A percentile compares a stretch with the other conserved stretches of the same genome.
Conservation (phyloP, 2,797 vertebrate species). For the Aulostomus chinensis region DNA sequence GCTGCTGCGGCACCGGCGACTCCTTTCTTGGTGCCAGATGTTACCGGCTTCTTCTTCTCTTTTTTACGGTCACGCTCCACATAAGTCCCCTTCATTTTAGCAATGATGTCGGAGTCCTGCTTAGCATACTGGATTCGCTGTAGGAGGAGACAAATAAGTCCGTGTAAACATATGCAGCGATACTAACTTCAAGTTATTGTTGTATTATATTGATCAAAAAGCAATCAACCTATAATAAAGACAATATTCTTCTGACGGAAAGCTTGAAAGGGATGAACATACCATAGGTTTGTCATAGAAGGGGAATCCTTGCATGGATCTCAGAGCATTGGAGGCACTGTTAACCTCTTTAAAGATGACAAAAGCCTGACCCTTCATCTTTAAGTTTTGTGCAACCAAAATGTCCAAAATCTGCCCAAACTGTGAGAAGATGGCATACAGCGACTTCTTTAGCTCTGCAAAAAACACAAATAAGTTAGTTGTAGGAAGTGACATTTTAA, state of each 20-base stretch:
- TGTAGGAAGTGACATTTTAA: neutral
- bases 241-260: too few species aligned
- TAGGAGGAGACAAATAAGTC: neutral
- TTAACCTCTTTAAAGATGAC: conserved; percentile 95
- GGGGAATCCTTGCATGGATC: conserved; percentile 95
- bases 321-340: conserved; percentile 91
- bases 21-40: conserved; percentile 80
- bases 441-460: conserved; percentile 92
- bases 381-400: conserved; percentile 86
- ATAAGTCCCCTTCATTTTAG: conserved; percentile 94
- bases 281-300: conserved; percentile 98
- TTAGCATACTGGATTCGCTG: conserved; percentile 93
- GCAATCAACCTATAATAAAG: neutral
- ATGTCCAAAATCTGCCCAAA: conserved; percentile 95
- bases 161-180: neutral
- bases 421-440: conserved; percentile 95
- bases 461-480: neutral
- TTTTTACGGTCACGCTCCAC: conserved; percentile 93
- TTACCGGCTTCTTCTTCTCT: conserved; percentile 88
- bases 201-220: neutral
- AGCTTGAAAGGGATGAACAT: conserved; percentile 20
- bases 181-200: too few species aligned
- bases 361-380: conserved; percentile 93
- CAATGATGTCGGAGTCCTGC: conserved; percentile 90
- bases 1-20: conserved; percentile 71